Percentiles rank a stretch among this genome's conserved stretches.
Conservation (phyloP, 1,140 invertebrate species). For the Anadara kagoshimensis region DNA sequence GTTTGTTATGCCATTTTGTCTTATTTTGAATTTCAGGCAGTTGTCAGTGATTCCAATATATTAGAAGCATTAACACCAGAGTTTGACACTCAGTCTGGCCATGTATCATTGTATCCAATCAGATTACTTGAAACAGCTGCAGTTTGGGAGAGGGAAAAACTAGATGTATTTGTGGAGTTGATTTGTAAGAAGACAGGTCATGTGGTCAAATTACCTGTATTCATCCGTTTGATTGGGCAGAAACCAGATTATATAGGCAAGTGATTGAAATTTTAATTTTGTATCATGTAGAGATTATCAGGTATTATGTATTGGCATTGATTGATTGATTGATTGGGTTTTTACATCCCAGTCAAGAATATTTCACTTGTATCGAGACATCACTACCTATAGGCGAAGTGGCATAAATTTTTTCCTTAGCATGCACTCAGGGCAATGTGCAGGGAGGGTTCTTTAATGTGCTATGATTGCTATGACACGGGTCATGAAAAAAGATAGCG, state of each 20-base stretch:
- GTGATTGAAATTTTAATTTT: conserved; percentile 2
- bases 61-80: conserved; percentile 60
- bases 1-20: background rate
- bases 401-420: too few relatives aligned
- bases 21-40: conserved; percentile 44
- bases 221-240: conserved; percentile 64
- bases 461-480: too few relatives aligned
- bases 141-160: conserved; percentile 60
- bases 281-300: background rate
- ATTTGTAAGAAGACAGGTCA: conserved; percentile 61
- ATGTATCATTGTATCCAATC: conserved; percentile 59
- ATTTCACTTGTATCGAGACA: too few relatives aligned
- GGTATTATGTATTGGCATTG: background rate
- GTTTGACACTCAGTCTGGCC: conserved; percentile 48
- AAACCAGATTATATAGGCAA: conserved; percentile 57
- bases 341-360: background rate
- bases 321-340: background rate
- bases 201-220: conserved; percentile 61
- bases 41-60: conserved; percentile 62
- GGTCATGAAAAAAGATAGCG: too few relatives aligned
- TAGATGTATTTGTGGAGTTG: conserved; percentile 62
- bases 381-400: too few relatives aligned
- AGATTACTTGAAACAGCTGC: conserved; percentile 55
- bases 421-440: too few relatives aligned
- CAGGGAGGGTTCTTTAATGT: too few relatives aligned